These are phyloP conservation scores for Tolypeutes matacus DNA, from an alignment of 2,797 vertebrate species.

Conservation along the genomic window DNA sequence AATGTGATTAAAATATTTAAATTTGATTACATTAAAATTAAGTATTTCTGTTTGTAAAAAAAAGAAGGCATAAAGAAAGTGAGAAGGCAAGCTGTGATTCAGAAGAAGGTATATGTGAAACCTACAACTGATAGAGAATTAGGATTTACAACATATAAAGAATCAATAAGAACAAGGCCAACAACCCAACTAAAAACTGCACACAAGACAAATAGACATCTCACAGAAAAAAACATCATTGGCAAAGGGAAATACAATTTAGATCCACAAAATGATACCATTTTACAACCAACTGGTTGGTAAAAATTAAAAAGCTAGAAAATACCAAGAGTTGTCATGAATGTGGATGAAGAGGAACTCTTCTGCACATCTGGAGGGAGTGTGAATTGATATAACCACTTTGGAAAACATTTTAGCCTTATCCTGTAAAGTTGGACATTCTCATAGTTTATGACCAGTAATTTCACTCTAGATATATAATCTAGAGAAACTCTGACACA, in stretches of 20 bases:
- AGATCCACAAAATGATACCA: background rate
- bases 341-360: background rate
- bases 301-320: background rate
- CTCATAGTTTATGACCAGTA: background rate
- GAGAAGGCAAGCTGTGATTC: background rate
- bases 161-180: constrained; percentile 7
- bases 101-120: background rate
- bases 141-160: background rate
- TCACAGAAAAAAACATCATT: background rate
- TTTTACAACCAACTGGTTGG: constrained; percentile 10
- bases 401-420: background rate
- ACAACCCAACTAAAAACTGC: background rate
- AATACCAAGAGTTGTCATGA: background rate
- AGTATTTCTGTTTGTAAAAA: background rate
- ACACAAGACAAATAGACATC: constrained; percentile 11
- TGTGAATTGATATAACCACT: background rate
- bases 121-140: background rate
- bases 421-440: background rate
- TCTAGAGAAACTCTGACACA: constrained; percentile 14
- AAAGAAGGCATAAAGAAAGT: background rate
- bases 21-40: constrained; percentile 44
- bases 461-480: background rate
- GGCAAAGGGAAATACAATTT: constrained; percentile 16
- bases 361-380: background rate
- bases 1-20: constrained; percentile 35